Evolutionary conservation across 2,113 vertebrate genomes (phyloP).

Genomic region (Chascanopsetta lugubris): DNA sequence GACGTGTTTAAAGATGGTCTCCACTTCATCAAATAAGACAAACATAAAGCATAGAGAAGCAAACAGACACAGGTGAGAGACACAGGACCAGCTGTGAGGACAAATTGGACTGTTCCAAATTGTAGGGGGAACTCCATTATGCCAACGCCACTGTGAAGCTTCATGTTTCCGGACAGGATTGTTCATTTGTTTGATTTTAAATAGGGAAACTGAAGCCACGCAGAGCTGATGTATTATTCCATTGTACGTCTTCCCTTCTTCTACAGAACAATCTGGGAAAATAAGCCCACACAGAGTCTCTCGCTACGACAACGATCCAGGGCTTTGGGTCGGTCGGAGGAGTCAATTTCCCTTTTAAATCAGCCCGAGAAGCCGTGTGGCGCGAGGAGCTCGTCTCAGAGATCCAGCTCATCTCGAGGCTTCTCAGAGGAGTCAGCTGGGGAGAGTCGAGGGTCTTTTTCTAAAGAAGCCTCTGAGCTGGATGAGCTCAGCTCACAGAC

Average conservation of each 20-base stretch:
- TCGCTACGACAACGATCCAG: conserved; percentile 47
- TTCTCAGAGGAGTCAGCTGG: conserved; percentile 73
- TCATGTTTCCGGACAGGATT: conserved; percentile 31
- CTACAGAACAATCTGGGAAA: conserved; percentile 36
- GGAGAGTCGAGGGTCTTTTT: conserved; percentile 69
- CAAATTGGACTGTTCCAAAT: conserved; percentile 31
- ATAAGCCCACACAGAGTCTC: conserved; percentile 44
- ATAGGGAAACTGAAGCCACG: conserved; percentile 25
- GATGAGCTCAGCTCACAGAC: conserved; percentile 63
- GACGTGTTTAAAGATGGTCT: conserved; percentile 4
- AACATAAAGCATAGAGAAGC: conserved; percentile 36
- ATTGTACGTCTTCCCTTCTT: conserved; percentile 9
- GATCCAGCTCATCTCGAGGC: conserved; percentile 67
- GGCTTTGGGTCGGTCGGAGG: conserved; percentile 62
- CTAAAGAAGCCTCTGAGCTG: conserved; percentile 69
- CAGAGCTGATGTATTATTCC: conserved; percentile 29
- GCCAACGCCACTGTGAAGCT: conserved; percentile 18
- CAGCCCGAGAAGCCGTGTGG: conserved; percentile 64
- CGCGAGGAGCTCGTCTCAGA: conserved; percentile 47
- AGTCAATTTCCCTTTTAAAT: conserved; percentile 80
- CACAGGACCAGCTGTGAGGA: conserved; percentile 44
- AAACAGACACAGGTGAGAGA: conserved; percentile 48
- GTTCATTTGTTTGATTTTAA: conserved; percentile 47
- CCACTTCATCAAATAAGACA: too few species aligned
- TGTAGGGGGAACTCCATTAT: conserved; percentile 13